Conservation (phyloP, 2,888 invertebrate species). For the Monochamus alternatus region DNA sequence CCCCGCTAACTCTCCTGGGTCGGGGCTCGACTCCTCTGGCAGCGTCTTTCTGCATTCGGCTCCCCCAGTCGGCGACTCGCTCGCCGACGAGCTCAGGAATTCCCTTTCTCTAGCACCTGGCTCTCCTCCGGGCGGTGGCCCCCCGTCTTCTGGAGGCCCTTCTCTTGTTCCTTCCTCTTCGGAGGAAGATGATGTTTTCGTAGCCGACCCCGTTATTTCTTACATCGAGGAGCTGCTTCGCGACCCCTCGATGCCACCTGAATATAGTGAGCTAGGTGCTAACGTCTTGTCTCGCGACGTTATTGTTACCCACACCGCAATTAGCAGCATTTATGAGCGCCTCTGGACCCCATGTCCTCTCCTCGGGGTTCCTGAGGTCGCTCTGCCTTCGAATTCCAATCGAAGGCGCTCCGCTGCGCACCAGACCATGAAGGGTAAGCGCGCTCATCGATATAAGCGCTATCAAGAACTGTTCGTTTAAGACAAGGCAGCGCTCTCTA, state of each 20-base stretch:
- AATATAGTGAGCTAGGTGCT: neutral
- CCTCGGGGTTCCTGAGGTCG: too few relatives aligned
- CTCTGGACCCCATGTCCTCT: too few relatives aligned
- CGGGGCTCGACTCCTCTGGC: neutral
- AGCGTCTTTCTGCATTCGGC: neutral
- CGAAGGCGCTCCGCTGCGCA: too few relatives aligned
- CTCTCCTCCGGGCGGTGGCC: neutral
- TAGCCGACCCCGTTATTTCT: neutral
- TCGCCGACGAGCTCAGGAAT: neutral
- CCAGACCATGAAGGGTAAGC: neutral
- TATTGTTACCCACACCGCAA: too few relatives aligned
- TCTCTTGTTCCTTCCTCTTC: neutral
- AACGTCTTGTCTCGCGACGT: too few relatives aligned
- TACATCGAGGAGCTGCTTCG: neutral
- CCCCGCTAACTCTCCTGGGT: neutral
- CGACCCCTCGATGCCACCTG: neutral
- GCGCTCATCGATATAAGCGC: neutral
- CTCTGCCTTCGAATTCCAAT: too few relatives aligned
- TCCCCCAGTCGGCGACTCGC: neutral
- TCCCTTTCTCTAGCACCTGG: neutral
- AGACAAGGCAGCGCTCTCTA: slow-evolving; percentile 9
- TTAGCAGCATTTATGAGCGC: too few relatives aligned
- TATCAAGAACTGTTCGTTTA: slow-evolving; percentile 3
- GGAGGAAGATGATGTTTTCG: neutral
- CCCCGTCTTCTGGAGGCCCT: neutral